Evolutionary conservation across 2,797 vertebrate species (phyloP).

Genomic region (Pagetopsis macropterus): DNA sequence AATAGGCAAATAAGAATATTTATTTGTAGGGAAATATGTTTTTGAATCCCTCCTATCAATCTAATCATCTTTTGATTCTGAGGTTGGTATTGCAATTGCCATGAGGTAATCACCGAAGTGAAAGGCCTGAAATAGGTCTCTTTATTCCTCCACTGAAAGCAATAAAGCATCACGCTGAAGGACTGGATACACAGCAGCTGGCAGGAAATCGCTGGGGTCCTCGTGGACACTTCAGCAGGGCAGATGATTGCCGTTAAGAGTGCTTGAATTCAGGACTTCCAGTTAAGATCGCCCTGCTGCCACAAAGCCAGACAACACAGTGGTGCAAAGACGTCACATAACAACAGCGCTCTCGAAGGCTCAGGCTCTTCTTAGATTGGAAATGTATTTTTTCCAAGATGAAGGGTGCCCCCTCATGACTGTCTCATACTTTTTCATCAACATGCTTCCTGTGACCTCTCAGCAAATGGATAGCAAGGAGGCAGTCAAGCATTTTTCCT

Average conservation of each 20-base stretch:
- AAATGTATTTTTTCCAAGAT: slow-evolving; percentile 11
- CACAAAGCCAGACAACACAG: slow-evolving; percentile 52
- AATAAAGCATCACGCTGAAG: slow-evolving; percentile 26
- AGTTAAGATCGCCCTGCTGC: slow-evolving; percentile 27
- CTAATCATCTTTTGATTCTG: not conserved
- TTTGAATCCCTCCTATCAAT: slow-evolving; percentile 2
- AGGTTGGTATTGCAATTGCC: not conserved
- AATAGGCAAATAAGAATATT: not conserved
- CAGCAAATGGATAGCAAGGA: slow-evolving; percentile 38
- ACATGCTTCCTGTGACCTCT: slow-evolving; percentile 37
- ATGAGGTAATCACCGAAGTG: not conserved
- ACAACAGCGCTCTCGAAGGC: slow-evolving; percentile 9
- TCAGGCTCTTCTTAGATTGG: slow-evolving; percentile 6
- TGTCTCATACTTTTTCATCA: slow-evolving; percentile 43
- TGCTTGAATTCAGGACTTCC: slow-evolving; percentile 35
- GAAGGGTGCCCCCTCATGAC: not conserved
- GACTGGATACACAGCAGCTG: slow-evolving; percentile 42
- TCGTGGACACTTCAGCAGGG: slow-evolving; percentile 40
- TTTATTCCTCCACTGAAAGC: slow-evolving; percentile 21
- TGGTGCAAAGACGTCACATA: slow-evolving; percentile 39
- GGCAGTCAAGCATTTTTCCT: slow-evolving; percentile 37
- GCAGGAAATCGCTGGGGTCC: slow-evolving; percentile 40
- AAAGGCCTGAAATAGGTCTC: slow-evolving; percentile 18
- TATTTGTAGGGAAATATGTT: not conserved
- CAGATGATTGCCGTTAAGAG: slow-evolving; percentile 37